Evolutionary conservation across 2,113 vertebrate genomes (phyloP).

Genomic region (Halichoerus grypus): DNA sequence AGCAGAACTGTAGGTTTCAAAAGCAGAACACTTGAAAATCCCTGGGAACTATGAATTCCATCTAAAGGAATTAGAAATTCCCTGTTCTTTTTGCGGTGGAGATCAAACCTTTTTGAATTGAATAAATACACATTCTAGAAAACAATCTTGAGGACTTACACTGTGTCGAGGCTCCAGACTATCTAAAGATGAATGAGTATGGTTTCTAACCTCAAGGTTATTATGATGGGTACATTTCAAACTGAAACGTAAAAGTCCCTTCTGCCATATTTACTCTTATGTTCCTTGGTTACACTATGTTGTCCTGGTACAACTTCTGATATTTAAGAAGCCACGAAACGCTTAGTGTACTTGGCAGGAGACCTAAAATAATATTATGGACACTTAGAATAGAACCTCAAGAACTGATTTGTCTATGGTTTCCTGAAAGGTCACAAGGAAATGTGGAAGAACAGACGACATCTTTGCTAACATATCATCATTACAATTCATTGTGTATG

Average conservation of each 20-base stretch:
- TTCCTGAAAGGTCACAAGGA: slow-evolving; percentile 59
- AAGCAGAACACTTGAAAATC: slow-evolving; percentile 13
- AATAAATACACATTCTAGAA: slow-evolving; percentile 8
- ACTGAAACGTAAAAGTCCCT: neutral
- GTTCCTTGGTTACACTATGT: neutral
- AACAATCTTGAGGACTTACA: neutral
- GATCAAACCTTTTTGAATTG: neutral
- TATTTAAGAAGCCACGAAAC: slow-evolving; percentile 61
- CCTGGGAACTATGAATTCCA: neutral
- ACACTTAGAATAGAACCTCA: slow-evolving; percentile 42
- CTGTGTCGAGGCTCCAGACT: neutral
- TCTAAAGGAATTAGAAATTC: slow-evolving; percentile 30
- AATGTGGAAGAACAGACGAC: neutral
- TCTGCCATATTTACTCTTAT: neutral
- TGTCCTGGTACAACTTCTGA: neutral
- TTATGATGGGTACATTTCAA: neutral
- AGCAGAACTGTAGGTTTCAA: slow-evolving; percentile 5
- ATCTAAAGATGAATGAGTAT: neutral
- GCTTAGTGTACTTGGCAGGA: slow-evolving; percentile 52
- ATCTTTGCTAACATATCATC: neutral
- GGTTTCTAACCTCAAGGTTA: neutral
- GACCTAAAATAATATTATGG: slow-evolving; percentile 50
- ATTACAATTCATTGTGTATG: neutral
- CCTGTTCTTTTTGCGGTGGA: neutral
- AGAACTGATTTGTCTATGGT: slow-evolving; percentile 37